These are phyloP conservation scores for Crotophaga sulcirostris DNA, from an alignment of 2,113 vertebrate species.

Conservation along the genomic window DNA sequence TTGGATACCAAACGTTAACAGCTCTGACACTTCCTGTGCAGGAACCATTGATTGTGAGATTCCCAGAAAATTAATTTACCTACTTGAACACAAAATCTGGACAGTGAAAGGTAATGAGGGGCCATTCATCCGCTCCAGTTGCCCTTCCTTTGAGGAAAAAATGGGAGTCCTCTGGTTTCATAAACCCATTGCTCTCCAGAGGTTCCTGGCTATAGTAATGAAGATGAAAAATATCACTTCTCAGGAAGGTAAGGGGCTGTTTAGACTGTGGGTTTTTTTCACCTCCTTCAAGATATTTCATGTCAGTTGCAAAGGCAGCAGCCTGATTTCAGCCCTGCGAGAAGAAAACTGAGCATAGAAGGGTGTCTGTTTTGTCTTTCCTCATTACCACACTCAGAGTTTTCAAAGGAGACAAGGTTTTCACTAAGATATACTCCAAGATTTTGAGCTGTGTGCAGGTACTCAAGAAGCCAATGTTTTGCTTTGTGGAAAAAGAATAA, in stretches of 20 bases:
- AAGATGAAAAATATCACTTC: not conserved
- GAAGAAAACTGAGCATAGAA: not conserved
- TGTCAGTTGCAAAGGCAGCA: not conserved
- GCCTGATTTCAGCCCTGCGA: not conserved
- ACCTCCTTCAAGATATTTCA: not conserved
- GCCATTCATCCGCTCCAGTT: not conserved
- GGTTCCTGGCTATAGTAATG: not conserved
- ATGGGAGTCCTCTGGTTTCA: not conserved
- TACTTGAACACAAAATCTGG: not conserved
- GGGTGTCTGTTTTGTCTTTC: not conserved
- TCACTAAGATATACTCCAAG: not conserved
- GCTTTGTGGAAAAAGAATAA: not conserved
- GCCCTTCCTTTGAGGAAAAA: not conserved
- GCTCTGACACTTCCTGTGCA: not conserved
- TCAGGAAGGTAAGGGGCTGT: not conserved
- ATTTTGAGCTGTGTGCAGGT: not conserved
- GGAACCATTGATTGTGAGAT: not conserved
- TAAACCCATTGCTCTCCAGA: not conserved
- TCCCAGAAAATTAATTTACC: not conserved
- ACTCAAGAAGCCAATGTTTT: not conserved
- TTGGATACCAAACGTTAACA: not conserved
- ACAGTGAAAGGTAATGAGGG: fast-evolving
- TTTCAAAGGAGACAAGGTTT: not conserved
- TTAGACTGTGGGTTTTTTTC: not conserved
- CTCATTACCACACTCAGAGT: not conserved